A percentile compares a stretch with the other conserved stretches of the same genome.
Conservation (phyloP, 2,888 invertebrate genomes). For the Xanthorhoe spadicearia region DNA sequence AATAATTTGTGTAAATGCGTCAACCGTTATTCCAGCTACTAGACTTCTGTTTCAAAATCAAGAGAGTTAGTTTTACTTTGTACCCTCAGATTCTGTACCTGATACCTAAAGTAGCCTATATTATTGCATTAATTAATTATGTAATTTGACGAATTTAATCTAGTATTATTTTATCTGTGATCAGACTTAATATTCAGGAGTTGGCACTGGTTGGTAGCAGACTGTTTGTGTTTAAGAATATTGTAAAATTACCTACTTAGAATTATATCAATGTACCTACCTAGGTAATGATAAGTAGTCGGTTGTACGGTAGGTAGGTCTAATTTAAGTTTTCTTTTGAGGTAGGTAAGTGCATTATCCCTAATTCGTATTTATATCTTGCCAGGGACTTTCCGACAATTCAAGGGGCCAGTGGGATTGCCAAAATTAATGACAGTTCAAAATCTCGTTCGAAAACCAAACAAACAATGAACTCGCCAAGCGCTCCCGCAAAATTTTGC, state of each 20-base stretch:
- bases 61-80: background rate
- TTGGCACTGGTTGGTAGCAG: no score
- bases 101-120: no score
- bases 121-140: no score
- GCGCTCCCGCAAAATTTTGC: slow-evolving; percentile 39
- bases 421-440: slow-evolving; percentile 6
- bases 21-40: background rate
- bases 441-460: slow-evolving; percentile 33
- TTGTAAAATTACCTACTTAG: no score
- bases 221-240: no score
- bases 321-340: background rate
- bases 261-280: no score
- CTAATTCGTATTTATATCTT: background rate
- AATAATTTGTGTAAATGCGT: slow-evolving; percentile 16
- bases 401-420: background rate
- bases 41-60: background rate
- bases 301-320: no score
- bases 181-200: no score
- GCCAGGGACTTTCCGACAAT: slow-evolving; percentile 1
- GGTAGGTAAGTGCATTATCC: background rate
- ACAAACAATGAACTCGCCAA: slow-evolving; percentile 35
- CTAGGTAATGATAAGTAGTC: no score
- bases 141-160: no score
- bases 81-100: no score
- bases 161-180: background rate